Evolutionary conservation across 2,797 vertebrate species (phyloP).

Genomic region (Coranthus polyacanthus): DNA sequence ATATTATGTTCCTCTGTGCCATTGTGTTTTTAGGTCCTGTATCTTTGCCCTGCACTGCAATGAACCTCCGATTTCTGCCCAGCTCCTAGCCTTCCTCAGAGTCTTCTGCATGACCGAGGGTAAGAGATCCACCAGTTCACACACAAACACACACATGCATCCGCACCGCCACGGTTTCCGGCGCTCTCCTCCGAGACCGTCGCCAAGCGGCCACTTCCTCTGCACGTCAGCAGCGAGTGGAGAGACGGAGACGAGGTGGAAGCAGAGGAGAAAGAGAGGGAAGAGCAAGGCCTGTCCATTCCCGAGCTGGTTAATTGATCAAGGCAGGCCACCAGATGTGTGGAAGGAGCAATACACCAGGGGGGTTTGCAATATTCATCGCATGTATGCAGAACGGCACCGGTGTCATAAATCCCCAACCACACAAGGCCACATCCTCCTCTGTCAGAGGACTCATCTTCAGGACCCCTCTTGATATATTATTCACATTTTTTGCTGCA

Average conservation of each 20-base stretch:
- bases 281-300: conserved; percentile 49
- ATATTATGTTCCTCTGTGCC: not conserved
- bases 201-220: conserved; percentile 33
- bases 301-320: conserved; percentile 74
- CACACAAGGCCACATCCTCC: conserved; percentile 71
- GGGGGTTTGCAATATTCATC: conserved; percentile 79
- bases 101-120: conserved; percentile 99
- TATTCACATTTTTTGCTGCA: conserved; percentile 71
- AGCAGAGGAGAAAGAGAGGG: conserved; percentile 14
- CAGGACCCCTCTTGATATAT: conserved; percentile 68
- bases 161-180: not conserved
- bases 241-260: no score
- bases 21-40: conserved; percentile 87
- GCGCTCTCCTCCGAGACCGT: not conserved
- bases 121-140: conserved; percentile 76
- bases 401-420: conserved; percentile 73
- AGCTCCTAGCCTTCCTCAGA: conserved; percentile 96
- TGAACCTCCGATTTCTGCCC: conserved; percentile 95
- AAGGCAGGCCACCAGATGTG: conserved; percentile 78
- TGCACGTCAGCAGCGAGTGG: not conserved
- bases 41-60: conserved; percentile 94
- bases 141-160: not conserved
- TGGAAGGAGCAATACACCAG: conserved; percentile 60
- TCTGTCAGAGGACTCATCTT: conserved; percentile 63
- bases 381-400: conserved; percentile 63